Percentiles rank a stretch among this genome's conserved stretches.
Evolutionary conservation across 92 coral and sea anemone genomes (phyloP).

Genomic region (Palythoa grandis): DNA sequence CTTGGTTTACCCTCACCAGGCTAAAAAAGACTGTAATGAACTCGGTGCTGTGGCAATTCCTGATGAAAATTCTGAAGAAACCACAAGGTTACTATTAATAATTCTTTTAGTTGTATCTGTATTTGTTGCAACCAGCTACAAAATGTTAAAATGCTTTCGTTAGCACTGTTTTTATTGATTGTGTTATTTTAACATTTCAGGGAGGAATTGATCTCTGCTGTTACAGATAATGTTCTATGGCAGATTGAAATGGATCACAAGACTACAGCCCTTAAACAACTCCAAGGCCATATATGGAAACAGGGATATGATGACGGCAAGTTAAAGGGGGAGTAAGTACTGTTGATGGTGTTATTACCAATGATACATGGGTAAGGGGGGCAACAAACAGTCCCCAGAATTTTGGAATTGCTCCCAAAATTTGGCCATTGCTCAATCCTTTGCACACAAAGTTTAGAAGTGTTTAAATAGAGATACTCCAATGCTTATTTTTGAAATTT

Average conservation of each 20-base stretch:
- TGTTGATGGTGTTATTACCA: too few relatives aligned
- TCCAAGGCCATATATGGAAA: constrained; percentile 84
- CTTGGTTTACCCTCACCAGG: constrained; percentile 22
- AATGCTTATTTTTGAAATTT: too few relatives aligned
- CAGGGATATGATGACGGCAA: constrained; percentile 70
- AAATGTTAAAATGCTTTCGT: not conserved
- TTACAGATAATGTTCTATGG: constrained; percentile 71
- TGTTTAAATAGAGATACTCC: too few relatives aligned
- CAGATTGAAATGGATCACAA: constrained; percentile 75
- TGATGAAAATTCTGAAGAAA: constrained; percentile 47
- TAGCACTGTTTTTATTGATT: too few relatives aligned
- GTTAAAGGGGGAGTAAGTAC: constrained; percentile 75
- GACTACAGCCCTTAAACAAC: constrained; percentile 76
- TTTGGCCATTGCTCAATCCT: too few relatives aligned
- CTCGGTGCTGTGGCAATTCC: constrained; percentile 68
- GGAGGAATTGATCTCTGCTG: constrained; percentile 50
- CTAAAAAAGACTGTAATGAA: constrained; percentile 58
- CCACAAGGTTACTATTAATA: constrained; percentile 25
- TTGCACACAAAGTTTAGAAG: too few relatives aligned
- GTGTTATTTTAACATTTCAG: constrained; percentile 3
- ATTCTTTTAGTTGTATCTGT: not conserved
- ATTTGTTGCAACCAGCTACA: not conserved
- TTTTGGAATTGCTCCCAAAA: too few relatives aligned
- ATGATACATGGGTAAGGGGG: not conserved
- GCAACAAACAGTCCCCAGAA: too few relatives aligned